These are phyloP conservation scores for Alsophila aescularia DNA, from an alignment of 2,888 invertebrate genomes.

Conservation along the genomic window DNA sequence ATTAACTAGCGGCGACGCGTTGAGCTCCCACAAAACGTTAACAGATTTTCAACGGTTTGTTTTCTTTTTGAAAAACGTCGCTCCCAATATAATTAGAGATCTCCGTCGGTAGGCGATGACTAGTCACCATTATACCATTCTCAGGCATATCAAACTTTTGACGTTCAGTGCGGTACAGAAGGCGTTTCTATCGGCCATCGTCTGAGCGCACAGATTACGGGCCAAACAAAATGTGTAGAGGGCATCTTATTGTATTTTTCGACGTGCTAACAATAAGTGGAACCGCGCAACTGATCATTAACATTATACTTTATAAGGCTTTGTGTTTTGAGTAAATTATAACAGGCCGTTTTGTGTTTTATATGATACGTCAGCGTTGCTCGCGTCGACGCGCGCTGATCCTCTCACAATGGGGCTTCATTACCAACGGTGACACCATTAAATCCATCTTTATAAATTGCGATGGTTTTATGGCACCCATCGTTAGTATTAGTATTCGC, in stretches of 20 bases:
- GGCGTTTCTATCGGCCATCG: slow-evolving; percentile 59
- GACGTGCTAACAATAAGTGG: slow-evolving; percentile 80
- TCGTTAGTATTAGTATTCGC: slow-evolving; percentile 34
- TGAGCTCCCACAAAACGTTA: slow-evolving; percentile 75
- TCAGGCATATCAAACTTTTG: slow-evolving; percentile 63
- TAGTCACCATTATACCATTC: slow-evolving; percentile 72
- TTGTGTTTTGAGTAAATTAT: slow-evolving; percentile 85
- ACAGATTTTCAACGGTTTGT: slow-evolving; percentile 76
- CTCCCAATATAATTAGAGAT: slow-evolving; percentile 75
- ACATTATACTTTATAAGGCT: slow-evolving; percentile 81
- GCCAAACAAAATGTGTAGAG: slow-evolving; percentile 78
- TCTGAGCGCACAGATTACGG: slow-evolving; percentile 71
- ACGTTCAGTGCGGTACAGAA: slow-evolving; percentile 59
- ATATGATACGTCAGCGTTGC: slow-evolving; percentile 66
- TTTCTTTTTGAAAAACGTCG: slow-evolving; percentile 70
- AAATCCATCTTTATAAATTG: slow-evolving; percentile 61
- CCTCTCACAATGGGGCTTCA: slow-evolving; percentile 70
- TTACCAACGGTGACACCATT: slow-evolving; percentile 79
- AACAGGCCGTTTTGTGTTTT: slow-evolving; percentile 76
- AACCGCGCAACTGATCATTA: slow-evolving; percentile 81
- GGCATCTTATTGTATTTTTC: slow-evolving; percentile 72
- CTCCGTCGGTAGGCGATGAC: slow-evolving; percentile 71
- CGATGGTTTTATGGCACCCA: slow-evolving; percentile 55
- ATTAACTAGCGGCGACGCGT: slow-evolving; percentile 60
- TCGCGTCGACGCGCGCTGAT: slow-evolving; percentile 54